Evolutionary conservation across 2,113 vertebrate species (phyloP).

Genomic region (Calyptomena viridis): DNA sequence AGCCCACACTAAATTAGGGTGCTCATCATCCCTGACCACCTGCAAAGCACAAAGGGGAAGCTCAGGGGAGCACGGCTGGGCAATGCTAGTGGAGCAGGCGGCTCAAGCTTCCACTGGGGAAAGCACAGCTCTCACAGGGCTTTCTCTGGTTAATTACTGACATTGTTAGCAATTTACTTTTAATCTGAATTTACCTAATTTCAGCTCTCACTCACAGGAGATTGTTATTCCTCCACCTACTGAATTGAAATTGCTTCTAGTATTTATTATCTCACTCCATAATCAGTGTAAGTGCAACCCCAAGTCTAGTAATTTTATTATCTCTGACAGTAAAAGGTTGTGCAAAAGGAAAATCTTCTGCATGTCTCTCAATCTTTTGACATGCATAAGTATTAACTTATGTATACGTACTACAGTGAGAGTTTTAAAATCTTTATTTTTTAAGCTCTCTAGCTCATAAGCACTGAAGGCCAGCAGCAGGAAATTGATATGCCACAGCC

Average conservation of each 20-base stretch:
- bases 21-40: neutral
- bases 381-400: neutral
- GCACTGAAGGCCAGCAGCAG: neutral
- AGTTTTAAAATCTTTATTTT: neutral
- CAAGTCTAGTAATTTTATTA: neutral
- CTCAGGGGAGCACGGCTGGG: rapidly evolving
- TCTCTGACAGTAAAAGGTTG: neutral
- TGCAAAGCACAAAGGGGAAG: neutral
- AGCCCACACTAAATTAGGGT: neutral
- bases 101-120: neutral
- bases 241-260: neutral
- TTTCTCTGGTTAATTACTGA: neutral
- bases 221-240: neutral
- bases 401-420: too few species aligned
- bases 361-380: neutral
- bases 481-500: neutral
- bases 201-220: neutral
- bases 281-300: neutral
- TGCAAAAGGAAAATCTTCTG: neutral
- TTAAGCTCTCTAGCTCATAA: neutral
- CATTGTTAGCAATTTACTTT: neutral
- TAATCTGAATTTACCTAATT: neutral
- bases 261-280: neutral
- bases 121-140: neutral
- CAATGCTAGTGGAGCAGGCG: rapidly evolving